These are phyloP conservation scores for Ochotona princeps DNA, from an alignment of 2,113 vertebrate species.

Conservation along the genomic window DNA sequence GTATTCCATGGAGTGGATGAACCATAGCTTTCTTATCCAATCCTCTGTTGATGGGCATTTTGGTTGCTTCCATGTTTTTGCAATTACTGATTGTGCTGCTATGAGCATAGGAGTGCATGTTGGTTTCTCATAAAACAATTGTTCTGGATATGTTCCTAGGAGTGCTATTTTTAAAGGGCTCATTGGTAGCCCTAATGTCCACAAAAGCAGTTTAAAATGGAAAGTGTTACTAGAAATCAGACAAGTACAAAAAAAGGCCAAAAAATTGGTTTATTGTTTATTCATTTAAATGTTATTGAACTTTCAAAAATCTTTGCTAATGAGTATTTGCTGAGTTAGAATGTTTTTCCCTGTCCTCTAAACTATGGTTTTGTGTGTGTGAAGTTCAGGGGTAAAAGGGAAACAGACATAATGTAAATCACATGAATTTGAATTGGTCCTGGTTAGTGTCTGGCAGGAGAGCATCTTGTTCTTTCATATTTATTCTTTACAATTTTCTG, in stretches of 20 bases:
- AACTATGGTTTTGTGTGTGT: neutral
- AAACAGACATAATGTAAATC: constrained; percentile 47
- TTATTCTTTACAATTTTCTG: constrained; percentile 54
- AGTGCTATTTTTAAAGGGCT: constrained; percentile 27
- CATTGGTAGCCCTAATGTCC: neutral
- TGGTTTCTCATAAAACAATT: too few species aligned
- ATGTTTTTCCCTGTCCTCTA: neutral
- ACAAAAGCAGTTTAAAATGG: constrained; percentile 14
- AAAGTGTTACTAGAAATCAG: constrained; percentile 45
- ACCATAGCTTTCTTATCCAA: too few species aligned
- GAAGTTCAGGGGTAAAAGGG: constrained; percentile 37
- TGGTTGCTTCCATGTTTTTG: too few species aligned
- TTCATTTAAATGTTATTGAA: constrained; percentile 53
- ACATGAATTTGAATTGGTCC: constrained; percentile 11
- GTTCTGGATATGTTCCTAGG: too few species aligned
- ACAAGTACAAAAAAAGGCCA: constrained; percentile 9
- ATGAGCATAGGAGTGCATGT: too few species aligned
- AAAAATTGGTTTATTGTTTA: neutral
- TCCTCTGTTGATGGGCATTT: too few species aligned
- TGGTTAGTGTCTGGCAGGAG: constrained; percentile 49
- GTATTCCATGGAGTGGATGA: too few species aligned
- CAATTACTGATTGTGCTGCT: too few species aligned
- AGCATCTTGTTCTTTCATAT: constrained; percentile 60
- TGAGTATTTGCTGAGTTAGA: constrained; percentile 47
- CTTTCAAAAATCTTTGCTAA: constrained; percentile 18